Conservation (phyloP, 1,140 invertebrate genomes). For the Diorhabda carinulata region DNA sequence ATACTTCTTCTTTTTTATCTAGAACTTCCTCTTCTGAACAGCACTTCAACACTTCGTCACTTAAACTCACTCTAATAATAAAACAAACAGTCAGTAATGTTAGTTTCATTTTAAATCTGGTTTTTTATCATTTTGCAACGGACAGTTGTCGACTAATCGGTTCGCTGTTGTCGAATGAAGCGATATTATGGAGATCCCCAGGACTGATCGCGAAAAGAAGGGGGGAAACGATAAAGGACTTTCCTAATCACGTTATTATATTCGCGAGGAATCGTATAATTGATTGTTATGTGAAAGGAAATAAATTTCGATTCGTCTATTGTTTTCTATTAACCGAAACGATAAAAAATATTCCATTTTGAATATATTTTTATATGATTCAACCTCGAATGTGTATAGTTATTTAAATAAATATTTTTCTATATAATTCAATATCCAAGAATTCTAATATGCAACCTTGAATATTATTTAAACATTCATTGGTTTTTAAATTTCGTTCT, state of each 20-base stretch:
- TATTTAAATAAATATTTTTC: too few relatives aligned
- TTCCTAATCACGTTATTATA: not conserved
- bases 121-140: not conserved
- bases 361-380: too few relatives aligned
- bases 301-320: not conserved
- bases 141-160: not conserved
- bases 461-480: too few relatives aligned
- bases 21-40: conserved; percentile 1
- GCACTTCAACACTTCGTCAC: conserved; percentile 6
- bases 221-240: not conserved
- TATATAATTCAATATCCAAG: too few relatives aligned
- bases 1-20: not conserved
- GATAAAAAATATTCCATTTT: not conserved
- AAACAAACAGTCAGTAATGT: too few relatives aligned
- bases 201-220: not conserved
- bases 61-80: not conserved
- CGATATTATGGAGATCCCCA: not conserved
- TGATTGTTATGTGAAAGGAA: not conserved
- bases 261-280: not conserved
- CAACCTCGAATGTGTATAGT: too few relatives aligned
- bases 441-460: too few relatives aligned
- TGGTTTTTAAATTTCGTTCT: too few relatives aligned
- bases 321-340: not conserved
- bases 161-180: not conserved
- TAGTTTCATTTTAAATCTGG: too few relatives aligned